Evolutionary conservation across 2,113 vertebrate genomes (phyloP).

Genomic region (Aviceda subcristata): DNA sequence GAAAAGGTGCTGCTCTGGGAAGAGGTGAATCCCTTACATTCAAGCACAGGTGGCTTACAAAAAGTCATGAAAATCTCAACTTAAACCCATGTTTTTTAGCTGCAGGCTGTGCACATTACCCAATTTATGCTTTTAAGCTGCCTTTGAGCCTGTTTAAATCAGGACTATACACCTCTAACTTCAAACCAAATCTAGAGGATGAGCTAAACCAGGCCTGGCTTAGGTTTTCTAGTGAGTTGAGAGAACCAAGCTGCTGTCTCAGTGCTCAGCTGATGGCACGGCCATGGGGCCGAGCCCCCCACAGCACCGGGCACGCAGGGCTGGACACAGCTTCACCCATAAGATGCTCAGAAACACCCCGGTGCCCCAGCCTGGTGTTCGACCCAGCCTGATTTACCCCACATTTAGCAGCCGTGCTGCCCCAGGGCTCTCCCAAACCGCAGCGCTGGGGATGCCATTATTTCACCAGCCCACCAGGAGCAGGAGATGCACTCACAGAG

Average conservation of each 20-base stretch:
- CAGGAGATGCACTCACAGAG: neutral
- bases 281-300: accelerated
- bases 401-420: neutral
- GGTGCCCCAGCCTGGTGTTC: accelerated
- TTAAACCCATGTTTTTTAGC: neutral
- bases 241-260: neutral
- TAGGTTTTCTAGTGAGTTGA: neutral
- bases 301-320: accelerated
- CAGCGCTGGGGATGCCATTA: accelerated
- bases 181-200: neutral
- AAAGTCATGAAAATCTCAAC: neutral
- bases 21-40: neutral
- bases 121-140: neutral
- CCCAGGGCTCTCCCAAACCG: neutral
- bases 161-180: neutral
- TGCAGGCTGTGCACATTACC: neutral
- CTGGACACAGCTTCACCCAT: neutral
- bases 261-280: accelerated
- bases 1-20: neutral
- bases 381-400: neutral
- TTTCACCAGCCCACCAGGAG: neutral
- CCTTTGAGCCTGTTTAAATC: neutral
- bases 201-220: neutral
- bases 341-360: neutral
- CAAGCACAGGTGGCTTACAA: neutral